Conservation (phyloP, 2,113 vertebrate species). For the Setophaga coronata region DNA sequence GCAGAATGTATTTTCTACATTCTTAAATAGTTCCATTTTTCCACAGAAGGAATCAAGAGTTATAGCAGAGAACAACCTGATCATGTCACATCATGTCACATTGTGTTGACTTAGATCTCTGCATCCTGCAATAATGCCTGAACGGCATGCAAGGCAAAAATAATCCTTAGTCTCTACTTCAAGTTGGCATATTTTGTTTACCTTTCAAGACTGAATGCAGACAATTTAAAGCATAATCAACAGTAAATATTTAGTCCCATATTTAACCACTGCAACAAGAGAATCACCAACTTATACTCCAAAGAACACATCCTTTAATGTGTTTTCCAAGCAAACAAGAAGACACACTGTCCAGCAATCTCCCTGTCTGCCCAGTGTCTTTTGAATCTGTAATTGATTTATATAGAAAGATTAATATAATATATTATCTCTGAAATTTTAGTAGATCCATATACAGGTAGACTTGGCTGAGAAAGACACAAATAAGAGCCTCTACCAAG, state of each 20-base stretch:
- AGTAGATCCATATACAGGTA: background rate
- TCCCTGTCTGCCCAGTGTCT: background rate
- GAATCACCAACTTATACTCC: background rate
- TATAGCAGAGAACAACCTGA: background rate
- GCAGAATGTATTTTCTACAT: background rate
- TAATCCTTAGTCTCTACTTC: background rate
- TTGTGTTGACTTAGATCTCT: background rate
- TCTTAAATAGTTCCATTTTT: background rate
- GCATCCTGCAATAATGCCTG: background rate
- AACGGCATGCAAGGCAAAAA: background rate
- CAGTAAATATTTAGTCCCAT: background rate
- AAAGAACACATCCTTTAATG: background rate
- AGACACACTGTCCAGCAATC: background rate
- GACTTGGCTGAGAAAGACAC: background rate
- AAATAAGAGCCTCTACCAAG: background rate
- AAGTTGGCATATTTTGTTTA: background rate
- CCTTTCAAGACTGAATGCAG: background rate
- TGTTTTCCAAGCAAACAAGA: background rate
- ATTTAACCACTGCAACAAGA: background rate
- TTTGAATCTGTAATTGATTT: background rate
- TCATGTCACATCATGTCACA: background rate
- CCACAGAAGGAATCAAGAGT: background rate
- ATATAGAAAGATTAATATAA: background rate
- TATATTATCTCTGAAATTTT: background rate
- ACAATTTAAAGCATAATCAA: background rate